These are phyloP conservation scores for Sesia apiformis DNA, from an alignment of 2,888 invertebrate genomes.

Conservation along the genomic window DNA sequence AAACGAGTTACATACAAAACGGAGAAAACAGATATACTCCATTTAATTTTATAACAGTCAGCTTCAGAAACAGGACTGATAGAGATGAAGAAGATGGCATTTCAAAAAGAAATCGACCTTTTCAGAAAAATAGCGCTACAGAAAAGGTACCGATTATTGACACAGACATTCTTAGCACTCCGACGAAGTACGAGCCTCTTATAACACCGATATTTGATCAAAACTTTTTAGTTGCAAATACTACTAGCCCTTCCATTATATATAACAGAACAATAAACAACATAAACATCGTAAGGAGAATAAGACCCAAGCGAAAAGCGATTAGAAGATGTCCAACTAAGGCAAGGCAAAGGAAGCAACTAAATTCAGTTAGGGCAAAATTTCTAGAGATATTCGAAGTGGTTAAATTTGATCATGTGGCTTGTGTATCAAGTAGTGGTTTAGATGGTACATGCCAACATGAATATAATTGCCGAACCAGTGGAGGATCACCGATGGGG, in stretches of 20 bases:
- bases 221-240: no score
- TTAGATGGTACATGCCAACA: constrained; percentile 83
- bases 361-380: constrained; percentile 20
- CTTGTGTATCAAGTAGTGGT: constrained; percentile 72
- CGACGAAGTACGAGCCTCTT: no score
- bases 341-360: constrained; percentile 13
- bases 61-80: no score
- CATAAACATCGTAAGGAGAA: constrained; percentile 9
- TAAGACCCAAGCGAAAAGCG: constrained; percentile 21
- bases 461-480: constrained; percentile 76
- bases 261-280: constrained; percentile 24
- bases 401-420: constrained; percentile 79
- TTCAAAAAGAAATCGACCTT: no score
- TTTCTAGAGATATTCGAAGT: constrained; percentile 82
- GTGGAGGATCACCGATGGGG: constrained; percentile 78
- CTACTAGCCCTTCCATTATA: no score
- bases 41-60: no score
- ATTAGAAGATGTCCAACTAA: constrained; percentile 26
- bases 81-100: no score
- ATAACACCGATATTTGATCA: no score
- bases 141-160: no score
- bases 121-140: no score
- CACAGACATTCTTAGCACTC: no score
- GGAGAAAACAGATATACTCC: background rate
- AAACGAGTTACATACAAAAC: background rate